A percentile compares a stretch with the other conserved stretches of the same genome.
phyloP scores from a whole-genome alignment of 2,113 vertebrate genomes.

The Thalassarche chlororhynchos region DNA sequence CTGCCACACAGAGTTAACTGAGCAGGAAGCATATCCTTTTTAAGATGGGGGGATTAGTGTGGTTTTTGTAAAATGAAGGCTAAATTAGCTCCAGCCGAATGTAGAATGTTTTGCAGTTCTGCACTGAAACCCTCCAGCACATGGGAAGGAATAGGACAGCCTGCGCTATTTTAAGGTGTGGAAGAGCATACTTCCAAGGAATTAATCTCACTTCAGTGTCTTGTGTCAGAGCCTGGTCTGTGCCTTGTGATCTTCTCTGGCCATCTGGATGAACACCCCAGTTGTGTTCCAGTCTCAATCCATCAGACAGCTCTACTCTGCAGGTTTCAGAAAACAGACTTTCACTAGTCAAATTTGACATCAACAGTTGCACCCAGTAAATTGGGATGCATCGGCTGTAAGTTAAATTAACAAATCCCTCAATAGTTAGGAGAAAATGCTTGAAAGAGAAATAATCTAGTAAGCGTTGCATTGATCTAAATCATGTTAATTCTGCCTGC shows the following conservation, averaged over 20 bases:
- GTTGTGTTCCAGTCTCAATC: background rate
- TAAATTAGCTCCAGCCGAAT: conserved; percentile 32
- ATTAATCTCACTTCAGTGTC: background rate
- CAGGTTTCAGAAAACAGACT: background rate
- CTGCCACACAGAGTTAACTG: conserved; percentile 37
- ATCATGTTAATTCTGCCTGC: background rate
- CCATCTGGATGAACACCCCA: background rate
- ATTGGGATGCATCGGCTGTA: background rate
- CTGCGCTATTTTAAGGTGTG: background rate
- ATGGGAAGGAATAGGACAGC: conserved; percentile 1
- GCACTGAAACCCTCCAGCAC: background rate
- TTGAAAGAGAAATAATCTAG: background rate
- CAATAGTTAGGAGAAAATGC: background rate
- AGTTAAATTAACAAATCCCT: background rate
- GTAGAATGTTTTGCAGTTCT: background rate
- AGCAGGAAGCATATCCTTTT: conserved; percentile 18
- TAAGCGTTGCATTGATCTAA: background rate
- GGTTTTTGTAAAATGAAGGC: conserved; percentile 21
- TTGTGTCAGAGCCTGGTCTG: background rate
- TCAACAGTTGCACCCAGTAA: background rate
- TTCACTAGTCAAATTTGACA: background rate
- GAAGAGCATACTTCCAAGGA: background rate
- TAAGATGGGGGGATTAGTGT: conserved; percentile 18
- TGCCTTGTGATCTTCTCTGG: background rate
- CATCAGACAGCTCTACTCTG: background rate